Conservation (phyloP, 1,140 invertebrate species). For the Drosophila tropicalis region DNA sequence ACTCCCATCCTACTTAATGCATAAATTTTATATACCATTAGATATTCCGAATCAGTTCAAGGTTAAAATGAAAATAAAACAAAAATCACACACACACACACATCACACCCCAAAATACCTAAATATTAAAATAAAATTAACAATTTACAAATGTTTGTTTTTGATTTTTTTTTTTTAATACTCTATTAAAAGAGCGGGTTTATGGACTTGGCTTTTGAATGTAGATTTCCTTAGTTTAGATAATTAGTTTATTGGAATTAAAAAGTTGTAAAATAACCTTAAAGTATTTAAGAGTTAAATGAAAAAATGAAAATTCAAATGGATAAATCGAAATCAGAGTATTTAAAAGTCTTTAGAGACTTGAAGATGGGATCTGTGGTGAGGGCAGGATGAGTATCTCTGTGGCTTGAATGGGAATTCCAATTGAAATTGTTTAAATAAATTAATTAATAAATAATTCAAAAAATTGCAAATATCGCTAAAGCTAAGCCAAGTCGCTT, state of each 20-base stretch:
- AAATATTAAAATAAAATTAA: slow-evolving; percentile 32
- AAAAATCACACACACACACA: slow-evolving; percentile 17
- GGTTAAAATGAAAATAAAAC: slow-evolving; percentile 31
- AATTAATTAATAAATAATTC: slow-evolving; percentile 62
- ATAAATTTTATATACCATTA: slow-evolving; percentile 6
- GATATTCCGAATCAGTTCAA: slow-evolving; percentile 67
- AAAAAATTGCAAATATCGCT: slow-evolving; percentile 45
- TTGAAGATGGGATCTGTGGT: not conserved
- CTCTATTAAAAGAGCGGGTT: not conserved
- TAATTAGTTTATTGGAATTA: too few species aligned
- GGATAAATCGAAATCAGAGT: not conserved
- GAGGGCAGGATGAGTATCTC: slow-evolving; percentile 10
- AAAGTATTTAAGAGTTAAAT: too few species aligned
- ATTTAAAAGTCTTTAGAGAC: not conserved
- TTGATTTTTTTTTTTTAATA: not conserved
- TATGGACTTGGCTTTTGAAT: not conserved
- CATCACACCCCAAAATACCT: slow-evolving; percentile 20
- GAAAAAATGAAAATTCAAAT: too few species aligned
- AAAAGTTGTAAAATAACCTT: too few species aligned
- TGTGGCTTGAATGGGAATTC: slow-evolving; percentile 29
- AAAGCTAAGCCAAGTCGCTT: not conserved
- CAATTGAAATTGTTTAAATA: slow-evolving; percentile 60
- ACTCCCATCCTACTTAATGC: slow-evolving; percentile 13
- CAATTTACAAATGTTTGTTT: slow-evolving; percentile 4
- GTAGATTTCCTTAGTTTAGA: not conserved